Conservation (phyloP, 2,113 vertebrate species). For the Uria aalge region DNA sequence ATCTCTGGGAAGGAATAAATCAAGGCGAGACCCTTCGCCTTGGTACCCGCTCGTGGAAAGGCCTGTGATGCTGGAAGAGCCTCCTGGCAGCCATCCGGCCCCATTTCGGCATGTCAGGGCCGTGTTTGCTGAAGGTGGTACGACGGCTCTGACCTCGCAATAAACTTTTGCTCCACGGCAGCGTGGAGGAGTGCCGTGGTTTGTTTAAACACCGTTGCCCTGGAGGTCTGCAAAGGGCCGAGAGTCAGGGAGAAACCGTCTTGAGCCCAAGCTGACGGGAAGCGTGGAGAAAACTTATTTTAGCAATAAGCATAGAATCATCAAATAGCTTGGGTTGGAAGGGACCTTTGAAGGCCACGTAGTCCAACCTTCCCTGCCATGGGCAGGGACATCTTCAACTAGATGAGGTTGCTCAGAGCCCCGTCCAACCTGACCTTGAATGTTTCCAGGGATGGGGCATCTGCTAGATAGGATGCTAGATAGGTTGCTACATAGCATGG, state of each 20-base stretch:
- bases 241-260: not conserved
- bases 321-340: not conserved
- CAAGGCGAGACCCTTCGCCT: not conserved
- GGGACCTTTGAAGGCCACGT: not conserved
- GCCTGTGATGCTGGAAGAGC: not conserved
- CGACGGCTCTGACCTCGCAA: not conserved
- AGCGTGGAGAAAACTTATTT: not conserved
- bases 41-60: not conserved
- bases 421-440: not conserved
- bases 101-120: not conserved
- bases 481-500: too few species aligned
- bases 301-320: too few species aligned
- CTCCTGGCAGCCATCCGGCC: not conserved
- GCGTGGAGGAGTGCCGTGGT: accelerated
- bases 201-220: not conserved
- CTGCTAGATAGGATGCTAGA: too few species aligned
- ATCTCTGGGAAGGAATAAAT: slow-evolving; percentile 14
- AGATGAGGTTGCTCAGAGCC: not conserved
- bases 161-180: not conserved
- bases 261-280: not conserved
- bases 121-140: not conserved
- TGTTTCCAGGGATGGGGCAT: not conserved
- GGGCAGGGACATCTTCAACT: not conserved
- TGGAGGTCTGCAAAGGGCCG: not conserved
- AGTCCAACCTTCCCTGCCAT: not conserved